These are phyloP conservation scores for Microtus pennsylvanicus DNA, from an alignment of 2,113 vertebrate genomes.

Conservation along the genomic window DNA sequence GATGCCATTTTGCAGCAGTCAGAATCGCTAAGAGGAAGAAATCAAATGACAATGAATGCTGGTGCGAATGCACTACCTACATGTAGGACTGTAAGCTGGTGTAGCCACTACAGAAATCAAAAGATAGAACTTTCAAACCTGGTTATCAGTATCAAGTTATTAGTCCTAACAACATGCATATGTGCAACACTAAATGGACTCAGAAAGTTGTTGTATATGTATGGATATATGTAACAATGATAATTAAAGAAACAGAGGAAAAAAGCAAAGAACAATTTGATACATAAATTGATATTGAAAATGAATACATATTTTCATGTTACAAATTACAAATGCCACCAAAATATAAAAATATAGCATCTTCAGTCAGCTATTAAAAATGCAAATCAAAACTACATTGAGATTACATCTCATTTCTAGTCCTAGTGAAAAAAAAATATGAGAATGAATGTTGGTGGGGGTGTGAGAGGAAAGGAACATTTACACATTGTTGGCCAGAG, in stretches of 20 bases:
- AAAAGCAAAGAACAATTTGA: not conserved
- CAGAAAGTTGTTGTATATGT: not conserved
- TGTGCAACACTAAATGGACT: not conserved
- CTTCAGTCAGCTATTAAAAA: not conserved
- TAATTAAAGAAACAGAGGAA: not conserved
- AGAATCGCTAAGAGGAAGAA: too few species aligned
- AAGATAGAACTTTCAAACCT: not conserved
- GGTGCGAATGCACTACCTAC: not conserved
- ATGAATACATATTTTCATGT: not conserved
- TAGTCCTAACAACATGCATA: not conserved
- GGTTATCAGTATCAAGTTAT: not conserved
- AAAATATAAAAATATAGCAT: not conserved
- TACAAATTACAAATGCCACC: not conserved
- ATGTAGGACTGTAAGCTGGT: not conserved
- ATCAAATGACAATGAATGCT: not conserved
- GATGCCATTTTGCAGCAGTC: not conserved
- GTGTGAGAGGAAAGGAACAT: too few species aligned
- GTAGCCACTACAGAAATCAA: not conserved
- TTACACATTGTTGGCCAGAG: not conserved
- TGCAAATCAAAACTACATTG: not conserved
- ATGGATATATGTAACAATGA: not conserved
- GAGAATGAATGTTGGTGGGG: not conserved
- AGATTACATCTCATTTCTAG: not conserved
- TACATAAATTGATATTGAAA: not conserved
- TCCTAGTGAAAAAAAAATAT: not conserved